Evolutionary conservation across 2,113 vertebrate species (phyloP).

Genomic region (Micronycteris hirsuta): DNA sequence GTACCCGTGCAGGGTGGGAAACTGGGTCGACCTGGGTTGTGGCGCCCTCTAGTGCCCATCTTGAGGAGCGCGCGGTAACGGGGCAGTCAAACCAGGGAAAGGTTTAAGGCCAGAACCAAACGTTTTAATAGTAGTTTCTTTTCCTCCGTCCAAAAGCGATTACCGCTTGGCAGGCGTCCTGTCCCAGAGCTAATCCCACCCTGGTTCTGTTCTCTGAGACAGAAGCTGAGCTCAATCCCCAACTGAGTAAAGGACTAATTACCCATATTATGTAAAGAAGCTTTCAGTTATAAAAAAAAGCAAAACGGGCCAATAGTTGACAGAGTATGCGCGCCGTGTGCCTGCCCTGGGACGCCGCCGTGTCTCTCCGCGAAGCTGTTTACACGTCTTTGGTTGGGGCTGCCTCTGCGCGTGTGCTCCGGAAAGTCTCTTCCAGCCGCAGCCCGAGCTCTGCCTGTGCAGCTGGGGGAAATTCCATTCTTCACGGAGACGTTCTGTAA

Average conservation of each 20-base stretch:
- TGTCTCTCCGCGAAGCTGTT: neutral
- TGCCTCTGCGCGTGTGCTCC: neutral
- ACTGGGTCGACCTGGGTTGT: neutral
- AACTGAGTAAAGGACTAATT: neutral
- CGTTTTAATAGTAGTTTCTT: constrained; percentile 5
- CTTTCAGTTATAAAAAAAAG: neutral
- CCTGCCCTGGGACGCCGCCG: neutral
- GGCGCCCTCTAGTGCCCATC: accelerated
- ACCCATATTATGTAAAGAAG: neutral
- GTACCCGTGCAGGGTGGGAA: neutral
- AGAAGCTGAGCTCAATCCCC: neutral
- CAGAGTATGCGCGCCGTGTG: accelerated
- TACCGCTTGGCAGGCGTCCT: neutral
- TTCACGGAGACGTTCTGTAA: neutral
- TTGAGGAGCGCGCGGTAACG: neutral
- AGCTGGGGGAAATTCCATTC: neutral
- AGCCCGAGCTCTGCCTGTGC: neutral
- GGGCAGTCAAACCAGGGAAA: neutral
- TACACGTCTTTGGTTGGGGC: neutral
- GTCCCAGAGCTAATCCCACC: neutral
- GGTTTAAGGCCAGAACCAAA: neutral
- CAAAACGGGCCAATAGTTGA: neutral
- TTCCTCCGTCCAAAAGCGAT: neutral
- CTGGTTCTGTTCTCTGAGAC: constrained; percentile 13
- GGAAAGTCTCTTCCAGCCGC: neutral